A percentile compares a stretch with the other conserved stretches of the same genome.
These are phyloP conservation scores for Heliconius hewitsoni DNA, from an alignment of 1,140 invertebrate species.

Conservation along the genomic window DNA sequence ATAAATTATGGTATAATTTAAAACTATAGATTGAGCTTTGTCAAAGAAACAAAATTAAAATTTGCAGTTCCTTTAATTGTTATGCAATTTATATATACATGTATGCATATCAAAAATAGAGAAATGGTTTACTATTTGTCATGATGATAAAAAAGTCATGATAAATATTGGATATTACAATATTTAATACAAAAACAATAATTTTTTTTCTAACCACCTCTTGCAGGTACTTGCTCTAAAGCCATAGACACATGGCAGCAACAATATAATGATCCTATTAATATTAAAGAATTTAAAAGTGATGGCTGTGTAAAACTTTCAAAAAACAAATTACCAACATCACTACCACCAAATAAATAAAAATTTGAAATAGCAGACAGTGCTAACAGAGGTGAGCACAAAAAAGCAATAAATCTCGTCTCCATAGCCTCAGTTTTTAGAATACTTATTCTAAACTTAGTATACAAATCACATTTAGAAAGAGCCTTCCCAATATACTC, in stretches of 20 bases:
- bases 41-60: too few species aligned
- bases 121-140: not conserved
- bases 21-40: too few species aligned
- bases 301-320: conserved; percentile 64
- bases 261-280: conserved; percentile 62
- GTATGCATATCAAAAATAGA: not conserved
- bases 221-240: conserved; percentile 63
- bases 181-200: not conserved
- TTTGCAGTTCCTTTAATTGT: too few species aligned
- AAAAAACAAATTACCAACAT: conserved; percentile 84
- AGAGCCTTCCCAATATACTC: conserved; percentile 84
- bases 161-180: not conserved
- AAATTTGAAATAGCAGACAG: conserved; percentile 92
- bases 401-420: conserved; percentile 84
- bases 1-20: too few species aligned
- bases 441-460: conserved; percentile 64
- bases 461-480: conserved; percentile 69
- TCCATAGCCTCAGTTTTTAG: conserved; percentile 66
- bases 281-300: conserved; percentile 53
- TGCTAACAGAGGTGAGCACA: conserved; percentile 87
- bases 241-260: conserved; percentile 73
- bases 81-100: too few species aligned
- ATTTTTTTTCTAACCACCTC: conserved; percentile 40
- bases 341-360: conserved; percentile 90
- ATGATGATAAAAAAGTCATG: not conserved